Percentiles rank a stretch among this genome's conserved stretches.
Conservation (phyloP, 2,113 vertebrate species). For the Campylomormyrus tamandua region DNA sequence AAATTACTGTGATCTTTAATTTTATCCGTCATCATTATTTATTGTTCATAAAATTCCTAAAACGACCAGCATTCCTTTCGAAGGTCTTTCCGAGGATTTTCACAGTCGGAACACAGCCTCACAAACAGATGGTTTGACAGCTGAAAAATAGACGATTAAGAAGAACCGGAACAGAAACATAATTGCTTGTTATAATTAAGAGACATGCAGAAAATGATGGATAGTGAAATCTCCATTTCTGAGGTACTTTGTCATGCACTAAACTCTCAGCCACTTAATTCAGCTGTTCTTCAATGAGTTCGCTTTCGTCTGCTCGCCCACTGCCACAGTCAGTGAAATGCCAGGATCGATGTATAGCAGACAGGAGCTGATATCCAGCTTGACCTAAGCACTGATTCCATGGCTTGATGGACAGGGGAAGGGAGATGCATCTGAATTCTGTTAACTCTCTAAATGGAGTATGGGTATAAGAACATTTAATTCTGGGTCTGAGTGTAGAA, state of each 20-base stretch:
- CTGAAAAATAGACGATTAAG: not conserved
- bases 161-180: not conserved
- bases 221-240: not conserved
- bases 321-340: not conserved
- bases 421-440: not conserved
- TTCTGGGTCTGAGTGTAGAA: not conserved
- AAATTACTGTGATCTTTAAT: not conserved
- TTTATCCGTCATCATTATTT: not conserved
- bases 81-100: not conserved
- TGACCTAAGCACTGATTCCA: not conserved
- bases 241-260: not conserved
- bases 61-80: not conserved
- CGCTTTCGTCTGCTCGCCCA: not conserved
- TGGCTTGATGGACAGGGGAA: not conserved
- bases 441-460: not conserved
- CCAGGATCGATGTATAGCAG: not conserved
- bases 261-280: not conserved
- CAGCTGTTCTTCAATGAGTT: not conserved
- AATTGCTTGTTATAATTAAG: not conserved
- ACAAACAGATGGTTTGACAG: not conserved
- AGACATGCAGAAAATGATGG: not conserved
- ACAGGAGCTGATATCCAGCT: not conserved
- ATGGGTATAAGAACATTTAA: not conserved
- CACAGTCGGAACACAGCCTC: not conserved
- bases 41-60: not conserved